Evolutionary conservation across 2,888 invertebrate species (phyloP).

Genomic region (Volucella zonaria): DNA sequence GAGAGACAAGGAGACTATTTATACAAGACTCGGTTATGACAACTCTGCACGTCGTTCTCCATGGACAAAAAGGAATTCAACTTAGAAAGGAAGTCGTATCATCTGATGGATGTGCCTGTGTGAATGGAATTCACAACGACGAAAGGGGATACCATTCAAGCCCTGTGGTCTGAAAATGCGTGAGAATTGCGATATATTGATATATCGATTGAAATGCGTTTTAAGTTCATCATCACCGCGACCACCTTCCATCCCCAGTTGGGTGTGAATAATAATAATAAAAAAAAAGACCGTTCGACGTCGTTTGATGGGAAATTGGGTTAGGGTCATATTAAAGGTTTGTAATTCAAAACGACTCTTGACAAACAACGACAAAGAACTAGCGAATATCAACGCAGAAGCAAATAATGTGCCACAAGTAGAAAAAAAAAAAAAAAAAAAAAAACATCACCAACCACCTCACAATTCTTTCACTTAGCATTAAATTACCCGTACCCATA

Average conservation of each 20-base stretch:
- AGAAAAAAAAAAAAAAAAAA: constrained; percentile 15
- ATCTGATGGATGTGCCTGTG: constrained; percentile 28
- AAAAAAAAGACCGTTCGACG: constrained; percentile 33
- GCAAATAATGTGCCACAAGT: constrained; percentile 38
- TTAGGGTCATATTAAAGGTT: constrained; percentile 71
- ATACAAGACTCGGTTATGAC: constrained; percentile 65
- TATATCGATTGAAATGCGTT: constrained; percentile 47
- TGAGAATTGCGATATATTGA: constrained; percentile 55
- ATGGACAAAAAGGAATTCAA: constrained; percentile 33
- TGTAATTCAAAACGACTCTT: constrained; percentile 65
- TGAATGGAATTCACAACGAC: constrained; percentile 60
- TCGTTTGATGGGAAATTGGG: constrained; percentile 57
- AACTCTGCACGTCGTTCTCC: constrained; percentile 60
- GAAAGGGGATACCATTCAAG: constrained; percentile 24
- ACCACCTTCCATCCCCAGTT: not conserved
- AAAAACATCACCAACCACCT: constrained; percentile 48
- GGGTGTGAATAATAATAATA: not conserved
- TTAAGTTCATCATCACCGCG: constrained; percentile 27
- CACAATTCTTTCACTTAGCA: constrained; percentile 38
- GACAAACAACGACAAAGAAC: constrained; percentile 33
- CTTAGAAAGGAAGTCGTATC: constrained; percentile 62
- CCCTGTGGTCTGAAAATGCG: constrained; percentile 31
- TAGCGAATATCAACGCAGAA: constrained; percentile 50
- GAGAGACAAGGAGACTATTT: constrained; percentile 50
- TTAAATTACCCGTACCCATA: too few species aligned